Evolutionary conservation across 2,797 vertebrate species (phyloP).

Genomic region (Spinibarbus caldwelli): DNA sequence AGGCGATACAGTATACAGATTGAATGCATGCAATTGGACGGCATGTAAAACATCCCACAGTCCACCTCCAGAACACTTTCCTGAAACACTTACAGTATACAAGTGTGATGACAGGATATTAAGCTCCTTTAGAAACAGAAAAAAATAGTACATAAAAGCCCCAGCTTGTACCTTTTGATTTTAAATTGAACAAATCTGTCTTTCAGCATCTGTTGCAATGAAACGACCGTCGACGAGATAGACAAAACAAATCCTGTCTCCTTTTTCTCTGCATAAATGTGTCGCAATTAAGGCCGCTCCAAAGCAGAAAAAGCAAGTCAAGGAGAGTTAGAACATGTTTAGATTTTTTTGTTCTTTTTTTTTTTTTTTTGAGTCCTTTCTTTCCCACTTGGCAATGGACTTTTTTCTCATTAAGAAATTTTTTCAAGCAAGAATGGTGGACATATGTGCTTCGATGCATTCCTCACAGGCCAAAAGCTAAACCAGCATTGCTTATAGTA

Average conservation of each 20-base stretch:
- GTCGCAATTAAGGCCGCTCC: conserved; percentile 63
- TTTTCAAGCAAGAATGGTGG: conserved; percentile 68
- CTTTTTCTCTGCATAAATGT: conserved; percentile 57
- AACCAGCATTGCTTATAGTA: conserved; percentile 11
- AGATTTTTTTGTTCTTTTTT: no score
- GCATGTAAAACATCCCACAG: conserved; percentile 25
- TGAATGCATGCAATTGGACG: not conserved
- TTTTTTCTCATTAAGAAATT: conserved; percentile 63
- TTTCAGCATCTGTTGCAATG: conserved; percentile 64
- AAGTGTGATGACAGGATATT: conserved; percentile 50
- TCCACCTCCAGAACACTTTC: conserved; percentile 20
- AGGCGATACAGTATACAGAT: not conserved
- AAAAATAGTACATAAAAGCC: conserved; percentile 51
- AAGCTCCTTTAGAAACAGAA: conserved; percentile 43
- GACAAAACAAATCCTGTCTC: conserved; percentile 50
- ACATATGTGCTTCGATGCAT: conserved; percentile 66
- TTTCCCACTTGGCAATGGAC: conserved; percentile 63
- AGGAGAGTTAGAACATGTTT: conserved; percentile 42
- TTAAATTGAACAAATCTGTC: conserved; percentile 63
- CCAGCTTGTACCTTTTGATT: conserved; percentile 58
- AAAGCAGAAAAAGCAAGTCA: conserved; percentile 60
- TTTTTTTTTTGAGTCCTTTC: conserved; percentile 37
- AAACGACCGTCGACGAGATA: conserved; percentile 50
- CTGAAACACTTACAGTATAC: conserved; percentile 25
- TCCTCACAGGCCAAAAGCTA: conserved; percentile 29